A percentile compares a stretch with the other conserved stretches of the same genome.
Conservation (phyloP, 92 coral and sea anemone genomes). For the Palythoa grandiflora region DNA sequence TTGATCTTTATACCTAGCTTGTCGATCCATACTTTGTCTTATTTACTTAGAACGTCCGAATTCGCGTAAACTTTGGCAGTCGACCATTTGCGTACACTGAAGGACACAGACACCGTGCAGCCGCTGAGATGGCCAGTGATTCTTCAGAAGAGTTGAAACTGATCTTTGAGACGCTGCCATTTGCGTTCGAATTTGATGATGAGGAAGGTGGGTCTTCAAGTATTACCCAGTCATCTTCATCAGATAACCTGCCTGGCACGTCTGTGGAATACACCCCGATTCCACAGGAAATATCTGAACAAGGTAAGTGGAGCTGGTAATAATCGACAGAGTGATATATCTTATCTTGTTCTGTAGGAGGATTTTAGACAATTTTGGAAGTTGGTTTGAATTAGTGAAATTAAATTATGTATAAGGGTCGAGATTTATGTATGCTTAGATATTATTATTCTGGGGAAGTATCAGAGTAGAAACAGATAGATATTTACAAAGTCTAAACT, state of each 20-base stretch:
- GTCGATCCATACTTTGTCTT: too few relatives aligned
- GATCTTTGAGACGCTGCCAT: conserved; percentile 79
- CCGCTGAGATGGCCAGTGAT: conserved; percentile 82
- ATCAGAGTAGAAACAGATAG: too few relatives aligned
- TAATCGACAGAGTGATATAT: too few relatives aligned
- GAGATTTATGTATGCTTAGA: too few relatives aligned
- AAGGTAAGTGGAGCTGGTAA: conserved; percentile 11
- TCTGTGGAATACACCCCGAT: background rate
- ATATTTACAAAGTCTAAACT: too few relatives aligned
- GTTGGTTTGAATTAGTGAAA: too few relatives aligned
- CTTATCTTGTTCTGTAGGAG: too few relatives aligned
- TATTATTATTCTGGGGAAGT: too few relatives aligned
- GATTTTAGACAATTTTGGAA: too few relatives aligned
- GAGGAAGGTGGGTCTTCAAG: conserved; percentile 55
- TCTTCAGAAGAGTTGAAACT: conserved; percentile 83
- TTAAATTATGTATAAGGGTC: too few relatives aligned
- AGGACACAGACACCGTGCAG: conserved; percentile 84
- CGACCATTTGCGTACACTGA: conserved; percentile 85
- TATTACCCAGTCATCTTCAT: background rate
- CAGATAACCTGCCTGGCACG: background rate
- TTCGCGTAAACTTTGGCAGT: conserved; percentile 90
- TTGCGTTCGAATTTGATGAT: conserved; percentile 65
- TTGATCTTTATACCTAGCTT: too few relatives aligned
- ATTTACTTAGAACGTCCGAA: conserved; percentile 79
- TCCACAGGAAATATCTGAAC: background rate